phyloP scores from a whole-genome alignment of 1,140 invertebrate species.

The Protaetia brevitarsis region DNA sequence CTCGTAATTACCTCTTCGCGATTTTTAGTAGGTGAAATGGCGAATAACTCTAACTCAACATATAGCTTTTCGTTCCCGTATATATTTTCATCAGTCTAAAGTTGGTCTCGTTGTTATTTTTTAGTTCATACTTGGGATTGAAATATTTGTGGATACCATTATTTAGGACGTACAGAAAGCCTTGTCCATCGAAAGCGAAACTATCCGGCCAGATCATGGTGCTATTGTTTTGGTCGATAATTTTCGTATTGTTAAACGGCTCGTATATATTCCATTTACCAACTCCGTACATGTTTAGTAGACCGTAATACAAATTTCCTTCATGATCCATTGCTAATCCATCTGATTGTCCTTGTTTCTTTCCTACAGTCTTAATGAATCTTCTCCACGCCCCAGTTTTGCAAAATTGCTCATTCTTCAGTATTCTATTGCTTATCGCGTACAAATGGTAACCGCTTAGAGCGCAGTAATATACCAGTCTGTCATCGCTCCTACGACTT shows the following conservation, averaged over 20 bases:
- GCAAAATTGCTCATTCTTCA: slow-evolving; percentile 54
- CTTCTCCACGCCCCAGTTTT: slow-evolving; percentile 38
- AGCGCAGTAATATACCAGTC: slow-evolving; percentile 62
- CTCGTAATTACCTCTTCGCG: not conserved
- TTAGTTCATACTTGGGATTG: slow-evolving; percentile 23
- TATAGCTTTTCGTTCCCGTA: slow-evolving; percentile 60
- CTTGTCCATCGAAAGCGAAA: slow-evolving; percentile 65
- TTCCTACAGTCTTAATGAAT: slow-evolving; percentile 56
- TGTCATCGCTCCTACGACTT: slow-evolving; percentile 47
- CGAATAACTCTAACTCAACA: slow-evolving; percentile 43
- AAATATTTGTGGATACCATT: slow-evolving; percentile 63
- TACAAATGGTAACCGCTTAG: slow-evolving; percentile 63
- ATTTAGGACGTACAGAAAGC: slow-evolving; percentile 62
- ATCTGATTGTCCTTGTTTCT: slow-evolving; percentile 62
- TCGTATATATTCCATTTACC: slow-evolving; percentile 62
- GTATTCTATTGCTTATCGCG: slow-evolving; percentile 55
- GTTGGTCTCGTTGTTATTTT: slow-evolving; percentile 38
- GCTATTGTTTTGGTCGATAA: slow-evolving; percentile 61
- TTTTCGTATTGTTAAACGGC: slow-evolving; percentile 48
- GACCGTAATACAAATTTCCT: slow-evolving; percentile 63
- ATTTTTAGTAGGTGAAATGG: not conserved
- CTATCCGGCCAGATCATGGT: slow-evolving; percentile 69
- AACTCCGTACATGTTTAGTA: slow-evolving; percentile 63
- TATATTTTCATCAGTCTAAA: slow-evolving; percentile 43
- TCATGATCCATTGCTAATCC: slow-evolving; percentile 67